Conservation (phyloP, 2,113 vertebrate genomes). For the Coryphaenoides rupestris region DNA sequence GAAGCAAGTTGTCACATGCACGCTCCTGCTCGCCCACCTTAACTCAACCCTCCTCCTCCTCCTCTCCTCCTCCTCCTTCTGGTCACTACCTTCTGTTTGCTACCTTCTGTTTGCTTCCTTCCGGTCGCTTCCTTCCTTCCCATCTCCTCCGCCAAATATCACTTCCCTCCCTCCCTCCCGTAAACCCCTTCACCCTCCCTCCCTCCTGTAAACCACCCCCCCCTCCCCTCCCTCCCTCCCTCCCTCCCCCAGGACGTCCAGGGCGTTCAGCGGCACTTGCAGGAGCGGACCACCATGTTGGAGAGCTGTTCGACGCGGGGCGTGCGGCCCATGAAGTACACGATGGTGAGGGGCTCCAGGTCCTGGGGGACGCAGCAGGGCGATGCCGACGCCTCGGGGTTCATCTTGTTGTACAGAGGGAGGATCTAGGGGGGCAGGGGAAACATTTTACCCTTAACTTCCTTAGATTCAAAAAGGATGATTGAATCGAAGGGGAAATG, state of each 20-base stretch:
- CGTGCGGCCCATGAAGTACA: constrained; percentile 75
- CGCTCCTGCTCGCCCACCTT: too few relatives aligned
- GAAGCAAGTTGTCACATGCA: too few relatives aligned
- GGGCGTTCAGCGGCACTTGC: constrained; percentile 72
- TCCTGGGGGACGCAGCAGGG: constrained; percentile 80
- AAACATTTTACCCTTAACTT: background rate
- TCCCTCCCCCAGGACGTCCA: background rate
- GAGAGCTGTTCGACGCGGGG: constrained; percentile 79
- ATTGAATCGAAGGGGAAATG: too few relatives aligned
- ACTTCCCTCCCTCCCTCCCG: constrained; percentile 1
- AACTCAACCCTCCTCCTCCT: too few relatives aligned
- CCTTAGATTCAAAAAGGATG: too few relatives aligned
- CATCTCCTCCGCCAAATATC: too few relatives aligned
- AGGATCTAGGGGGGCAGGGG: constrained; percentile 65
- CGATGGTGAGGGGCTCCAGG: constrained; percentile 79
- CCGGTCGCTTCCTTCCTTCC: background rate
- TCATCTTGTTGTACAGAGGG: constrained; percentile 79
- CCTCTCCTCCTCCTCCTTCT: too few relatives aligned
- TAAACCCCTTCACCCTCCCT: background rate
- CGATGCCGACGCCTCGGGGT: constrained; percentile 74
- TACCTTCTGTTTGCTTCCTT: too few relatives aligned
- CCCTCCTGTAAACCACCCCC: constrained; percentile 22
- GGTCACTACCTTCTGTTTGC: too few relatives aligned
- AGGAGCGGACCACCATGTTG: constrained; percentile 80
- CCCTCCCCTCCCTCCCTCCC: background rate